These are phyloP conservation scores for Orthosia gothica DNA, from an alignment of 2,888 invertebrate genomes.

Conservation along the genomic window DNA sequence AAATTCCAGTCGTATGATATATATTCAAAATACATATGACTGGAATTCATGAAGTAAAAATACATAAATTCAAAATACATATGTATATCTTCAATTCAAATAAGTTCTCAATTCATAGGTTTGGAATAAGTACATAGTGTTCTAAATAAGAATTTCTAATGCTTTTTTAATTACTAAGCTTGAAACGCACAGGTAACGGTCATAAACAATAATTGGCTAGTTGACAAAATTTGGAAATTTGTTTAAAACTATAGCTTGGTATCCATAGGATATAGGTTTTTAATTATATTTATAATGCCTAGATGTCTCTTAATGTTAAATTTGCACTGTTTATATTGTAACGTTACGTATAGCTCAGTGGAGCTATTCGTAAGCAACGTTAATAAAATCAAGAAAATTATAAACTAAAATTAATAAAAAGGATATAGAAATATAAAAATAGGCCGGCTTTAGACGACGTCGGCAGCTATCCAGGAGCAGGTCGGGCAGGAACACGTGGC, in stretches of 20 bases:
- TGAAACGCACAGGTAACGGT: slow-evolving; percentile 31
- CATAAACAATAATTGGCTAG: slow-evolving; percentile 30
- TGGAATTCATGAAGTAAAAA: slow-evolving; percentile 24
- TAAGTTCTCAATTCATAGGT: slow-evolving; percentile 27
- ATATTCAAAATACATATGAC: slow-evolving; percentile 11
- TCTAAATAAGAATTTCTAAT: slow-evolving; percentile 32
- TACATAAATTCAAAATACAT: slow-evolving; percentile 19
- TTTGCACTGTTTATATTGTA: too few relatives aligned
- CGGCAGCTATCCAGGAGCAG: too few relatives aligned
- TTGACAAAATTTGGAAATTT: slow-evolving; percentile 22
- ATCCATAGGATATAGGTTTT: not conserved
- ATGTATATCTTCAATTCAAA: slow-evolving; percentile 17
- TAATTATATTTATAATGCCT: too few relatives aligned
- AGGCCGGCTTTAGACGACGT: too few relatives aligned
- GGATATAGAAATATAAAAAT: too few relatives aligned
- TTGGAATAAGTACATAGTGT: slow-evolving; percentile 33
- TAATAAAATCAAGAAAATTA: too few relatives aligned
- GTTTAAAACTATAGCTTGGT: slow-evolving; percentile 3
- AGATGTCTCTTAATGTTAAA: too few relatives aligned
- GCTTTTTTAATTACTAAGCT: slow-evolving; percentile 33
- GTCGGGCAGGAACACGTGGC: too few relatives aligned
- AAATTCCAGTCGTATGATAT: slow-evolving; percentile 17
- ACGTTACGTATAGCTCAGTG: too few relatives aligned
- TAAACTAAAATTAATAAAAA: too few relatives aligned
- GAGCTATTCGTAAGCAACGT: too few relatives aligned